Percentiles rank a stretch among this genome's conserved stretches.
These are phyloP conservation scores for Ispidina lecontei DNA, from an alignment of 2,797 vertebrate genomes.

Conservation along the genomic window DNA sequence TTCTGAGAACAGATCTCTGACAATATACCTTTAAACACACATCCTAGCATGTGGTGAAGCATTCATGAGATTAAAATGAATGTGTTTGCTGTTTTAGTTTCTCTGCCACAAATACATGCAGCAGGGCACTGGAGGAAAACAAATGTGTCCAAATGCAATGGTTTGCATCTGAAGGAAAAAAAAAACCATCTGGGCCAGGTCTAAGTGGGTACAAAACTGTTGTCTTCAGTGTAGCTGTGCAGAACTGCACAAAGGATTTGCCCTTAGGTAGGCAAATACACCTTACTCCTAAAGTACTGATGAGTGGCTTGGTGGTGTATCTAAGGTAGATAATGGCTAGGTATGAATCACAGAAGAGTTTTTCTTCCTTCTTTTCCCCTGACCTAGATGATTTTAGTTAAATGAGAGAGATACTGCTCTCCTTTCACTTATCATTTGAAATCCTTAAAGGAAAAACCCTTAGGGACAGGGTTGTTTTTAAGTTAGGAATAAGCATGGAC, in stretches of 20 bases:
- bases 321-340: neutral
- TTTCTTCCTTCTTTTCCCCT: neutral
- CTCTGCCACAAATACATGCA: neutral
- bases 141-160: neutral
- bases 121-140: neutral
- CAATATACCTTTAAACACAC: conserved; percentile 22
- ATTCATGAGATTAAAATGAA: conserved; percentile 34
- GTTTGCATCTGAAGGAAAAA: neutral
- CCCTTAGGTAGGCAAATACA: neutral
- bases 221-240: neutral
- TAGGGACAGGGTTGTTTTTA: neutral
- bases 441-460: neutral
- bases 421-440: neutral
- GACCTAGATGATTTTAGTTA: neutral
- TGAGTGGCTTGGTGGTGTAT: neutral
- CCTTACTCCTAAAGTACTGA: neutral
- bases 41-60: neutral
- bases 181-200: neutral
- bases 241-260: neutral
- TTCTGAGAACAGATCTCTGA: conserved; percentile 39
- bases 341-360: neutral
- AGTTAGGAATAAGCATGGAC: neutral
- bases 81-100: neutral
- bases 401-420: neutral
- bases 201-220: neutral